phyloP scores from a whole-genome alignment of 1,140 invertebrate genomes.

The Drosophila subobscura region DNA sequence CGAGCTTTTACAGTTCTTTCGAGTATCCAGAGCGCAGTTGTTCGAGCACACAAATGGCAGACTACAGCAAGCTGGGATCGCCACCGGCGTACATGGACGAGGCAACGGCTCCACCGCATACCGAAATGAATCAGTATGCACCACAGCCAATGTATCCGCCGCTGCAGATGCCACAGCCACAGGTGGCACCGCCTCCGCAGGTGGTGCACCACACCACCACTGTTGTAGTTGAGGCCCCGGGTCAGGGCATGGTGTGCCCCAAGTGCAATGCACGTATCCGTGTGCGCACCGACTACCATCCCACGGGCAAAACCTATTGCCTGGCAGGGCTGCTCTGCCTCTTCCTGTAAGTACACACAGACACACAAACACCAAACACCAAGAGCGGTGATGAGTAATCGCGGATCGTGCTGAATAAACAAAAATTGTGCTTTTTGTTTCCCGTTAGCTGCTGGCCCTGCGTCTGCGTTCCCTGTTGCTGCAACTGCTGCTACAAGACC shows the following conservation, averaged over 20 bases:
- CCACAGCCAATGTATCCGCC: constrained; percentile 6
- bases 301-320: constrained; percentile 50
- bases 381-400: constrained; percentile 13
- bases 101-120: constrained; percentile 14
- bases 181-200: background rate
- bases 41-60: background rate
- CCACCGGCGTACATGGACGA: constrained; percentile 11
- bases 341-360: constrained; percentile 43
- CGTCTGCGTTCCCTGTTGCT: constrained; percentile 87
- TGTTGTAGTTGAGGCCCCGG: constrained; percentile 18
- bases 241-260: constrained; percentile 51
- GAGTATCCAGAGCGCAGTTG: too few species aligned
- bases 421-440: background rate
- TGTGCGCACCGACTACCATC: constrained; percentile 42
- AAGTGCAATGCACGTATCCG: constrained; percentile 44
- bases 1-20: too few species aligned
- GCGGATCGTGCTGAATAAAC: constrained; percentile 4
- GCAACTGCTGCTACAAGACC: constrained; percentile 86
- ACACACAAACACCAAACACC: background rate
- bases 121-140: background rate
- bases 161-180: constrained; percentile 4
- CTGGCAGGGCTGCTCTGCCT: constrained; percentile 46
- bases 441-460: constrained; percentile 84
- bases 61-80: constrained; percentile 14
- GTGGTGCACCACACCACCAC: constrained; percentile 22